A percentile compares a stretch with the other conserved stretches of the same genome.
phyloP scores from a whole-genome alignment of 1,140 invertebrate species.

The Brachionus asplanchnoidis region DNA sequence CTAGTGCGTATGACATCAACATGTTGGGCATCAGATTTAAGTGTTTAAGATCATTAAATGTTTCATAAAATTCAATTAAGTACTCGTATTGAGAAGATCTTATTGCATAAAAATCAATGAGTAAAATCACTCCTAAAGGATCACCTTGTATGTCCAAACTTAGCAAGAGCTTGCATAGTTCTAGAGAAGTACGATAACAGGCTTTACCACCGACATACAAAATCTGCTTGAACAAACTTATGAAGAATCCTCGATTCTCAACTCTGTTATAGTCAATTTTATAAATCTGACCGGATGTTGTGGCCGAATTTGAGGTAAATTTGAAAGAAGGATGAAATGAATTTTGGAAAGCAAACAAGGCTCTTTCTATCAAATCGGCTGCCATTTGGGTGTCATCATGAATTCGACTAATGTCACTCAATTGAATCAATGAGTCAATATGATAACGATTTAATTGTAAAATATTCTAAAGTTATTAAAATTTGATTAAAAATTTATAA shows the following conservation, averaged over 20 bases:
- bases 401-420: constrained; percentile 73
- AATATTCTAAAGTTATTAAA: constrained; percentile 60
- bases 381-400: constrained; percentile 74
- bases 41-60: constrained; percentile 66
- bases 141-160: constrained; percentile 77
- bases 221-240: constrained; percentile 78
- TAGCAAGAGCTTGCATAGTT: constrained; percentile 60
- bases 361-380: constrained; percentile 71
- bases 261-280: constrained; percentile 70
- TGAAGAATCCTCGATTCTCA: constrained; percentile 76
- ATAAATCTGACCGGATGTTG: neutral
- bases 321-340: constrained; percentile 76
- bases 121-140: constrained; percentile 72
- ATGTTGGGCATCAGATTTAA: constrained; percentile 78
- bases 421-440: constrained; percentile 75
- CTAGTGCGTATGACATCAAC: constrained; percentile 74
- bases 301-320: constrained; percentile 56
- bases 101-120: constrained; percentile 81
- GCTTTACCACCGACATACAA: constrained; percentile 71
- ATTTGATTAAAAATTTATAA: neutral
- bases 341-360: constrained; percentile 70
- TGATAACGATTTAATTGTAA: constrained; percentile 74
- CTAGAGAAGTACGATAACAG: constrained; percentile 58
- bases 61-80: constrained; percentile 64
- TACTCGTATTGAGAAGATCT: constrained; percentile 75